Percentiles rank a stretch among this genome's conserved stretches.
Evolutionary conservation across 2,888 invertebrate species (phyloP).

Genomic region (Tiliacea citrago): DNA sequence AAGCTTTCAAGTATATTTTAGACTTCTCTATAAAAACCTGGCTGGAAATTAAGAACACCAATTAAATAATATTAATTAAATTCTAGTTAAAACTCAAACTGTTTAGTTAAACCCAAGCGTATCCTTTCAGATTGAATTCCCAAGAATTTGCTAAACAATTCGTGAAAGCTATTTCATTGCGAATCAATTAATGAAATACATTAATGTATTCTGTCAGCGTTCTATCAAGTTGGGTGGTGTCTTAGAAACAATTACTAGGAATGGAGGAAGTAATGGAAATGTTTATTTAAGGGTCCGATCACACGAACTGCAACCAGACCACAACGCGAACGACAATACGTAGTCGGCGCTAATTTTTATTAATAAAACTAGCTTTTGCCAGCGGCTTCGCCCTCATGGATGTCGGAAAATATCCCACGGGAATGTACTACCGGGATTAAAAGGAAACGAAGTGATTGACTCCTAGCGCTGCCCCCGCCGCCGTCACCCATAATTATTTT

Average conservation of each 20-base stretch:
- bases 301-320: too few species aligned
- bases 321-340: too few species aligned
- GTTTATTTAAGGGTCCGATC: not conserved
- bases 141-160: not conserved
- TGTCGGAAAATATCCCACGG: too few species aligned
- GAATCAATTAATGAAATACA: slow-evolving; percentile 27
- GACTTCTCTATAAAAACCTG: too few species aligned
- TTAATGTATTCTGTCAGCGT: slow-evolving; percentile 43
- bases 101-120: not conserved
- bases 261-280: not conserved
- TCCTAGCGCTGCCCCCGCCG: too few species aligned
- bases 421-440: too few species aligned
- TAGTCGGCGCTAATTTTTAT: too few species aligned
- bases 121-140: not conserved
- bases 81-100: not conserved
- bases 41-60: not conserved
- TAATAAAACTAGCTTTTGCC: too few species aligned
- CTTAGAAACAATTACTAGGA: slow-evolving; percentile 9
- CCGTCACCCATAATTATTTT: too few species aligned
- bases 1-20: too few species aligned
- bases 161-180: not conserved
- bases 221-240: slow-evolving; percentile 20
- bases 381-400: too few species aligned
- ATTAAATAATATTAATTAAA: not conserved
- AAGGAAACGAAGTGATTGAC: too few species aligned